phyloP scores from a whole-genome alignment of 1,140 invertebrate genomes.

The Sitodiplosis mosellana region DNA sequence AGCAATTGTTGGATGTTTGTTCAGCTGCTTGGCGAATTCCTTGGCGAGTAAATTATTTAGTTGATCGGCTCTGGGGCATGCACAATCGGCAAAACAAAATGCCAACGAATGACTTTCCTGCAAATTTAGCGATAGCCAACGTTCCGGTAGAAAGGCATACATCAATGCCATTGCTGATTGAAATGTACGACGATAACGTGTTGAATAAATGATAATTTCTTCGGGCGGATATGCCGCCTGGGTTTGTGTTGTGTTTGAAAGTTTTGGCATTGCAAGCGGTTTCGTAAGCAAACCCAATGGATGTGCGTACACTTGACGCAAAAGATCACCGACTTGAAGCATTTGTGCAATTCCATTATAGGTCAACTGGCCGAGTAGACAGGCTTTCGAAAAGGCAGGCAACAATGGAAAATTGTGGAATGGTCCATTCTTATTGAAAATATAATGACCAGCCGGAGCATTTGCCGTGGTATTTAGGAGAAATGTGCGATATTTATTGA shows the following conservation, averaged over 20 bases:
- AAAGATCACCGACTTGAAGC: slow-evolving; percentile 49
- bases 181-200: slow-evolving; percentile 69
- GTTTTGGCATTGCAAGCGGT: slow-evolving; percentile 3
- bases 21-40: slow-evolving; percentile 11
- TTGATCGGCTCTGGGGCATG: slow-evolving; percentile 50
- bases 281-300: slow-evolving; percentile 29
- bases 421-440: slow-evolving; percentile 56
- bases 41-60: slow-evolving; percentile 12
- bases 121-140: slow-evolving; percentile 23
- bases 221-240: slow-evolving; percentile 25
- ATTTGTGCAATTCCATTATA: slow-evolving; percentile 46
- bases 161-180: slow-evolving; percentile 71
- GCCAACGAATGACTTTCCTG: slow-evolving; percentile 58
- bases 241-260: not conserved
- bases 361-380: slow-evolving; percentile 52
- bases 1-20: slow-evolving; percentile 40
- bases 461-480: slow-evolving; percentile 34
- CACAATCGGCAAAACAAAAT: slow-evolving; percentile 71
- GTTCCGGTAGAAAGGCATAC: slow-evolving; percentile 48
- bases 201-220: slow-evolving; percentile 58
- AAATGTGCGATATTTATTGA: slow-evolving; percentile 34
- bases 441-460: slow-evolving; percentile 32
- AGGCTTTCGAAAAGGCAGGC: slow-evolving; percentile 37
- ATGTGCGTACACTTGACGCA: slow-evolving; percentile 48
- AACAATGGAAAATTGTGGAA: slow-evolving; percentile 67